Percentiles rank a stretch among this genome's conserved stretches.
Evolutionary conservation across 2,797 vertebrate genomes (phyloP).

Genomic region (Hyperoplus lanceolatus): DNA sequence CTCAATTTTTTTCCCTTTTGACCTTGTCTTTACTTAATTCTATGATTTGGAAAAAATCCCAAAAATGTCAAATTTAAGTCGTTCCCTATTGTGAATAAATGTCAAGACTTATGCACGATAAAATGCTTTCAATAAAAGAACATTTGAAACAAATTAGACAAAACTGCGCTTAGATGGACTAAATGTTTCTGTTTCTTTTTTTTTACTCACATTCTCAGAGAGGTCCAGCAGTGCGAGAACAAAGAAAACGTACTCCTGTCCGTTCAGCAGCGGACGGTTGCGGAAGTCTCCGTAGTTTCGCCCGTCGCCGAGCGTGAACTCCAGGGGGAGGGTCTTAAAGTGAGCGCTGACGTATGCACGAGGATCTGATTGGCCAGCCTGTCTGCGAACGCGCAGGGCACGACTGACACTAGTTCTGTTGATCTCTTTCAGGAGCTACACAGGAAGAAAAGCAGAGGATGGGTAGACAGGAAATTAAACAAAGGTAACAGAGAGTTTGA

Average conservation of each 20-base stretch:
- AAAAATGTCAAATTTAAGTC: no score
- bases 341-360: constrained; percentile 95
- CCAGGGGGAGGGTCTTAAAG: constrained; percentile 95
- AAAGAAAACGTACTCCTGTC: constrained; percentile 98
- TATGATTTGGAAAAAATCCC: no score
- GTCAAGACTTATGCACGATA: no score
- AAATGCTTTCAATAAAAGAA: no score
- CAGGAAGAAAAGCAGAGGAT: neutral
- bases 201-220: constrained; percentile 93
- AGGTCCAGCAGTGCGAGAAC: constrained; percentile 96
- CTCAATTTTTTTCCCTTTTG: no score
- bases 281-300: constrained; percentile 94
- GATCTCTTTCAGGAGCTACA: constrained; percentile 94
- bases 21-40: no score
- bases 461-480: neutral
- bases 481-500: neutral
- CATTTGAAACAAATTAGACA: neutral
- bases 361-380: constrained; percentile 88
- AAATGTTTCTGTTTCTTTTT: neutral
- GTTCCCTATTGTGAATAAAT: no score
- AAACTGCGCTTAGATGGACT: neutral
- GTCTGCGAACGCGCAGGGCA: constrained; percentile 90
- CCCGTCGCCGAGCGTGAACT: constrained; percentile 96
- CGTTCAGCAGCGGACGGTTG: constrained; percentile 94
- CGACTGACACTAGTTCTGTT: constrained; percentile 91